These are phyloP conservation scores for Phyllopteryx taeniolatus DNA, from an alignment of 2,113 vertebrate species.

Conservation along the genomic window DNA sequence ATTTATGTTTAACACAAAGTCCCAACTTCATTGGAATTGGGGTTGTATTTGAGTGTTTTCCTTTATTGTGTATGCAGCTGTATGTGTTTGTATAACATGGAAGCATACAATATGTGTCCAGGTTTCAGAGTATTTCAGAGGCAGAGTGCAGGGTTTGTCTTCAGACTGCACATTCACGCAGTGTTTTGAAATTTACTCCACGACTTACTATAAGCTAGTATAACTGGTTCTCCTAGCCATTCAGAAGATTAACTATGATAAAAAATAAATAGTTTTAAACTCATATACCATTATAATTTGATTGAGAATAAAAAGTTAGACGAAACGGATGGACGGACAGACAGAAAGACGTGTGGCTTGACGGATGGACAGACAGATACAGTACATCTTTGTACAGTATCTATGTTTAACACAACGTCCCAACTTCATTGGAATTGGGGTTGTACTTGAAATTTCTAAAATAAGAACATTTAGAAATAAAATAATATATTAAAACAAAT, in stretches of 20 bases:
- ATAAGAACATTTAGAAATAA: too few species aligned
- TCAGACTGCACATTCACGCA: neutral
- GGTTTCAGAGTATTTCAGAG: slow-evolving; percentile 6
- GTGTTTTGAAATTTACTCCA: neutral
- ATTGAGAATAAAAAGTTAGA: neutral
- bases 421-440: too few species aligned
- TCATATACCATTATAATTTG: neutral
- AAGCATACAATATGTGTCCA: slow-evolving; percentile 12
- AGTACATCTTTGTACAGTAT: neutral
- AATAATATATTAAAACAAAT: too few species aligned
- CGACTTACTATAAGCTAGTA: too few species aligned
- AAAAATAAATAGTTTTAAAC: too few species aligned
- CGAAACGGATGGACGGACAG: neutral
- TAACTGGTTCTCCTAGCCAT: neutral
- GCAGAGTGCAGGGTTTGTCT: neutral
- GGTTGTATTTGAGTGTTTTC: slow-evolving; percentile 29
- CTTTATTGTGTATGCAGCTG: slow-evolving; percentile 14
- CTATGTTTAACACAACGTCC: neutral
- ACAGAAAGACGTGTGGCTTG: too few species aligned
- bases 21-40: too few species aligned
- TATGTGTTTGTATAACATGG: slow-evolving; percentile 26
- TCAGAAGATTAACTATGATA: neutral
- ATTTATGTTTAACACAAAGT: too few species aligned
- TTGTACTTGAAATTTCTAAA: too few species aligned
- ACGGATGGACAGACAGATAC: neutral